These are phyloP conservation scores for Himalopsyche kuldschensis DNA, from an alignment of 2,888 invertebrate species.

Conservation along the genomic window DNA sequence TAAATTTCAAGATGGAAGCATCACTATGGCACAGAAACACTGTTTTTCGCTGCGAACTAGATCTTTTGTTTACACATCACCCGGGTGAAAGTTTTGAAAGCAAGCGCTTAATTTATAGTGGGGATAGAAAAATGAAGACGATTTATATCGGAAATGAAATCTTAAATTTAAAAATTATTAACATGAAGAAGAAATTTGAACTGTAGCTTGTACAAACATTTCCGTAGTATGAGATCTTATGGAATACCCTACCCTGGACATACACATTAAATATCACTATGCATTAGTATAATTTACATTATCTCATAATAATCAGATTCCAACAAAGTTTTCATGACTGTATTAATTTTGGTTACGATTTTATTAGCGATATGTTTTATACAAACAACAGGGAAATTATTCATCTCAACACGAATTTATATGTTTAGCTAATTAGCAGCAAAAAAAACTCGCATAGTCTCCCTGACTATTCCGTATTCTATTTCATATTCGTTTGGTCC, in stretches of 20 bases:
- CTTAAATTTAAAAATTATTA: neutral
- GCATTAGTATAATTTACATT: neutral
- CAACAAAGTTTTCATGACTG: no score
- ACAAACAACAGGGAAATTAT: no score
- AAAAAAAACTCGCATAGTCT: no score
- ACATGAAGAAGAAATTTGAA: neutral
- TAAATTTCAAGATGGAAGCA: neutral
- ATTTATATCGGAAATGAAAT: neutral
- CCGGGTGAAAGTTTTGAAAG: neutral
- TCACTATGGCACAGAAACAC: neutral
- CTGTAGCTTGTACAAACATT: neutral
- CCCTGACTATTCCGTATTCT: no score
- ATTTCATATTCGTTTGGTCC: no score
- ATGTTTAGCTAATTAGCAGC: no score
- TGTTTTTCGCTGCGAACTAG: neutral
- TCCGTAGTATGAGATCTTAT: conserved; percentile 14
- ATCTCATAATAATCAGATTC: no score
- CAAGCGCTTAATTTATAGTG: neutral
- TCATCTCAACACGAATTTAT: no score
- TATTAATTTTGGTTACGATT: no score
- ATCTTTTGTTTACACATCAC: neutral
- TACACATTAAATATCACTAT: neutral
- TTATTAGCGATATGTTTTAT: no score
- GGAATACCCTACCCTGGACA: conserved; percentile 10
- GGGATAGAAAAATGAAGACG: neutral